These are phyloP conservation scores for Silurus glanis DNA, from an alignment of 2,113 vertebrate genomes.

Conservation along the genomic window DNA sequence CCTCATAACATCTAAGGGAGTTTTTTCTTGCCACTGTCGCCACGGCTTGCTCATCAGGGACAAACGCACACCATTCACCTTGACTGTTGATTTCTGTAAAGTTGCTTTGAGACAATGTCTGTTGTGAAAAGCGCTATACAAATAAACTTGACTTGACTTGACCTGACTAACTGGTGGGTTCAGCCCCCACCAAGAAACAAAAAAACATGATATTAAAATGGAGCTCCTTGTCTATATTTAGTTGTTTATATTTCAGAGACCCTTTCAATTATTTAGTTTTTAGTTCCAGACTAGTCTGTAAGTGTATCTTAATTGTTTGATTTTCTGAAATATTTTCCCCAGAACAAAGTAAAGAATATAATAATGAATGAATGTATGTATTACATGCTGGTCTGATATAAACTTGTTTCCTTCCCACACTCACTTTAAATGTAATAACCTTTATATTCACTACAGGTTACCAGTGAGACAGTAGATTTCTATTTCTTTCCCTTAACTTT, in stretches of 20 bases:
- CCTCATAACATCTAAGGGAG: too few relatives aligned
- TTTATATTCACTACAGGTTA: constrained; percentile 6
- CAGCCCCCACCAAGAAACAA: neutral
- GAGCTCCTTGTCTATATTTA: neutral
- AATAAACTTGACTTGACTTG: too few relatives aligned
- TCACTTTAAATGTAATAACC: neutral
- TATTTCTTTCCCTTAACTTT: neutral
- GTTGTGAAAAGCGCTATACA: too few relatives aligned
- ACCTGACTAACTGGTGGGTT: constrained; percentile 23
- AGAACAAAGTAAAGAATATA: neutral
- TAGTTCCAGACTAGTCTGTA: neutral
- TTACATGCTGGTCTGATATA: neutral
- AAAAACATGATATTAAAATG: constrained; percentile 2
- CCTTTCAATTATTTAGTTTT: neutral
- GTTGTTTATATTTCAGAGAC: neutral
- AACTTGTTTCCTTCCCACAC: neutral
- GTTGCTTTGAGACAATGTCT: too few relatives aligned
- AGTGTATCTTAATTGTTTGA: neutral
- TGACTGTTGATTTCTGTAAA: too few relatives aligned
- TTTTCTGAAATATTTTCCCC: neutral
- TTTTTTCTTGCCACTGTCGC: too few relatives aligned
- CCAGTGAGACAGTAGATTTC: constrained; percentile 8
- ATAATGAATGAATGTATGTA: neutral
- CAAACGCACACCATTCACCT: too few relatives aligned
- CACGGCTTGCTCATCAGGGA: too few relatives aligned